Evolutionary conservation across 2,113 vertebrate species (phyloP), one percentile per base, ranked within the genome.

Genomic region (Ranitomeya imitator): DNA sequence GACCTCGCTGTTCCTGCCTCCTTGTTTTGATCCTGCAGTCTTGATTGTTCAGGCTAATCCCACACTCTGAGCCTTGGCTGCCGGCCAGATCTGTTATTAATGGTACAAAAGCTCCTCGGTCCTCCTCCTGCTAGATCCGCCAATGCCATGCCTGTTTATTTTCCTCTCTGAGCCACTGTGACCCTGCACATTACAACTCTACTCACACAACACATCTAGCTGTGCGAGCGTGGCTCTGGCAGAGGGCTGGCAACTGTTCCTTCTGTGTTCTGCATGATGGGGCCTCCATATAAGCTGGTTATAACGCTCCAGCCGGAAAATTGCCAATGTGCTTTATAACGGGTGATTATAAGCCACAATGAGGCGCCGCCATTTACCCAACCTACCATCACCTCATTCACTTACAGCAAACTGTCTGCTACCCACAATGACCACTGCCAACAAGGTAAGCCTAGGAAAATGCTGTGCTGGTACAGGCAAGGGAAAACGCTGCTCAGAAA

Each of bases 1-100:
- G 96, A 97, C 96, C 96, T 96, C 94, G 92, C 94, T 94, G 95
- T 96, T 96, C 95, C 95, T 96, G 95, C 96, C 95, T 94, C 96
- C 96, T 96, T 95, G 95, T 97, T 96, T 95, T 95, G 96, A 97
- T 96, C 96, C 94, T 93, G 94, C 94, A 94, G 94, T 94, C 96
- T 94, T 95, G 95, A 97, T 96, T 96, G 96, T 96, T 96, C 96
- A 94, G 94, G 94, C 95, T 96, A 96, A 97, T 95, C 96, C 95
- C 94, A 96, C 93, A 95, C 95, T 96, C 95, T 90, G 93, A 96
- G 95, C 93, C 93, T 92, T 96, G 96, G 96, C 95, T 90, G 91
- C 89, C 93, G 86, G 96, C 96, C 97, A 97, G 92, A 86, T 77
- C 94, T 94, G 94, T 96, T 96, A 95, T 96, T 96, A 96, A 94